Base-by-base conservation (phyloP, 2,113 vertebrate genomes). In the Physeter macrocephalus region DNA sequence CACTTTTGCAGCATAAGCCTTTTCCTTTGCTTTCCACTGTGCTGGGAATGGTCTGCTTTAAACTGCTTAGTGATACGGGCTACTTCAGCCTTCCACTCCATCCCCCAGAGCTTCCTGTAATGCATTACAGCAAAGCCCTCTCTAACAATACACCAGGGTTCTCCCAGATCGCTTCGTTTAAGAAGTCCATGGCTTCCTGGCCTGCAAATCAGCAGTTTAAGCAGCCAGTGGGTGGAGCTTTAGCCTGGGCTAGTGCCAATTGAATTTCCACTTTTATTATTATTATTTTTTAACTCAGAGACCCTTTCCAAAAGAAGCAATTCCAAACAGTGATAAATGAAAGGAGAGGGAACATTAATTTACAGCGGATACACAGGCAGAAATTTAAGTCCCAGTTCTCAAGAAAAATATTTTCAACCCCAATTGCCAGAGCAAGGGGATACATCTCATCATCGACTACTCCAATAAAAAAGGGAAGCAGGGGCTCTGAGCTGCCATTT, bases 21-120 rank as follows among this genome's bases (percentile, higher is more conserved):
- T 97, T 92, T 93, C 27, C 74, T 95, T 89, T 36, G 7, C 93
- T 95, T 90, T 88, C 80, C 62, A 27, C 75, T 69, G 49, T 71
- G 36, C 95, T 96, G 95, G 80, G 89, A 97, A 89, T 43, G 36
- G 25, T 52, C 57, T 66, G 52, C 81, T 91, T 78, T 85, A 49
- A 82, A 93, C 77, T 59, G 46, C 34, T 69, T 18, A 39, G 62
- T 57, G 52, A 89, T 18, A 21, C 0, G 4, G 81, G 41, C 41
- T 41, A 31, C 27, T 75, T 57, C 80, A 31, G 5, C 27, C 67
- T 46, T n/a, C 46, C 72, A 14, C 39, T 18, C 23, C 80, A 80
- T 7, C 14, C 4, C 82, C 59, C 21, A 64, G 64, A 92, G 25
- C 62, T 72, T 23, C 86, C 85, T 29, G 23, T 5, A 46, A 71